These are phyloP conservation scores for Drosophila sucinea DNA, from an alignment of 1,140 invertebrate species.

Conservation along the genomic window DNA sequence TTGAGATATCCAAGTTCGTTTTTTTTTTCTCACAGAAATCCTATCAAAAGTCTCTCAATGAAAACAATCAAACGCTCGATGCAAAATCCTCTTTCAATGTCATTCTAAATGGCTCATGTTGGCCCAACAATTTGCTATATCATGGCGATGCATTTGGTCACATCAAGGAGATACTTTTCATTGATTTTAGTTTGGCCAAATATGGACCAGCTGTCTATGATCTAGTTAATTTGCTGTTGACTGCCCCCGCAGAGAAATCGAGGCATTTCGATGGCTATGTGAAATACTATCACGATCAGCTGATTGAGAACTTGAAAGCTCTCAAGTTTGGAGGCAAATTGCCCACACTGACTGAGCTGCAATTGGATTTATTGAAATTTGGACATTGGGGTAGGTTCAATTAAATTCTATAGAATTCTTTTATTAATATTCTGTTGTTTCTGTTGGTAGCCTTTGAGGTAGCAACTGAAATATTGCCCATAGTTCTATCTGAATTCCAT, in stretches of 20 bases:
- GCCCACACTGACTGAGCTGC: constrained; percentile 61
- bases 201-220: constrained; percentile 52
- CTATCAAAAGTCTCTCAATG: constrained; percentile 43
- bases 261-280: constrained; percentile 48
- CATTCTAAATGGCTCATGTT: constrained; percentile 50
- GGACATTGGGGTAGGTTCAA: constrained; percentile 53
- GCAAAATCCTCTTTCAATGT: constrained; percentile 48
- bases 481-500: constrained; percentile 39
- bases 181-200: constrained; percentile 41
- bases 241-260: constrained; percentile 53
- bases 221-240: constrained; percentile 51
- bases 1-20: background rate
- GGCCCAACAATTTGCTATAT: constrained; percentile 53
- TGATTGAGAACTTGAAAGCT: constrained; percentile 35
- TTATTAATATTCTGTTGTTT: background rate
- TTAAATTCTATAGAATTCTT: background rate
- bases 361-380: constrained; percentile 55
- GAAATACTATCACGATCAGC: constrained; percentile 50
- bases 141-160: constrained; percentile 56
- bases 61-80: constrained; percentile 5
- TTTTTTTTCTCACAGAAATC: constrained; percentile 42
- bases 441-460: constrained; percentile 42
- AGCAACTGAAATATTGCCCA: constrained; percentile 52
- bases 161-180: constrained; percentile 52
- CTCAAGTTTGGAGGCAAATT: constrained; percentile 45